A percentile compares a stretch with the other conserved stretches of the same genome.
phyloP scores from a whole-genome alignment of 2,888 invertebrate species.

The Aporophyla nigra region DNA sequence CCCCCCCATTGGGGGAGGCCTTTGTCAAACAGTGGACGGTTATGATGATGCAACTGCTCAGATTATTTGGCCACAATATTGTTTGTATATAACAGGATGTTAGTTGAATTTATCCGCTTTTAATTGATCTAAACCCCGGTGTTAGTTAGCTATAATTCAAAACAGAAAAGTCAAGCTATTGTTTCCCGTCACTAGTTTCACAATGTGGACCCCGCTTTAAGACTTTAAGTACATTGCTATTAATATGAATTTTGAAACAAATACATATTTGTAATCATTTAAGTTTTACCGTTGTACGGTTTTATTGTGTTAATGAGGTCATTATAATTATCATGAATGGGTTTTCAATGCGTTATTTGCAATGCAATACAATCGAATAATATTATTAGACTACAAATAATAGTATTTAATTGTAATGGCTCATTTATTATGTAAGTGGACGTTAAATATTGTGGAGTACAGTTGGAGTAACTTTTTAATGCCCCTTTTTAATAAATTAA shows the following conservation, averaged over 20 bases:
- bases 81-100: not conserved
- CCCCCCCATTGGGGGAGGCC: too few relatives aligned
- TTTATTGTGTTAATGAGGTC: slow-evolving; percentile 56
- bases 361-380: slow-evolving; percentile 32
- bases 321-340: slow-evolving; percentile 48
- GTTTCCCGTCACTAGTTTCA: not conserved
- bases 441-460: slow-evolving; percentile 37
- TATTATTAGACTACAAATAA: slow-evolving; percentile 33
- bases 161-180: not conserved
- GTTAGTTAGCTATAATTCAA: not conserved
- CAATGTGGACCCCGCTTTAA: slow-evolving; percentile 5
- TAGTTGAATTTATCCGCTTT: not conserved
- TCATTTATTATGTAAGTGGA: slow-evolving; percentile 28
- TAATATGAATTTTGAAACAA: slow-evolving; percentile 41
- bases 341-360: slow-evolving; percentile 34
- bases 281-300: slow-evolving; percentile 18
- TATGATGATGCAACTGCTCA: too few relatives aligned
- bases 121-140: not conserved
- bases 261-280: slow-evolving; percentile 18
- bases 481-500: slow-evolving; percentile 15
- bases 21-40: too few relatives aligned
- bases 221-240: slow-evolving; percentile 37
- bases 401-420: slow-evolving; percentile 16
- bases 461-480: slow-evolving; percentile 23
- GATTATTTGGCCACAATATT: not conserved